These are phyloP conservation scores for Oxyscelio sp. DNA, from an alignment of 2,888 invertebrate genomes.

Conservation along the genomic window DNA sequence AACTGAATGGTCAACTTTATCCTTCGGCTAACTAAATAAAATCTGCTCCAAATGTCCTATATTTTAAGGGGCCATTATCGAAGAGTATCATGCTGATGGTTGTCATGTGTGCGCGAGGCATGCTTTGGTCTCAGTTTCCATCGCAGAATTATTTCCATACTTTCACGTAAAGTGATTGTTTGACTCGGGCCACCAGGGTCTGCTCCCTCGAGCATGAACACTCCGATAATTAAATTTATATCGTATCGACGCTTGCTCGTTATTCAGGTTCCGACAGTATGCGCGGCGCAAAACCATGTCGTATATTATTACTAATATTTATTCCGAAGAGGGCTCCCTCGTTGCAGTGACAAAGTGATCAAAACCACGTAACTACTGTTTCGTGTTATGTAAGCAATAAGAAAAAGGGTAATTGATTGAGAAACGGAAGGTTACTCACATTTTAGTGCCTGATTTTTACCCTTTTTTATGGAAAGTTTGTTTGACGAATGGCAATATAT, in stretches of 20 bases:
- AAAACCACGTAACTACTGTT: constrained; percentile 55
- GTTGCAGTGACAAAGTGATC: constrained; percentile 60
- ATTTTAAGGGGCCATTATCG: constrained; percentile 67
- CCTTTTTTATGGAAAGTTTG: background rate
- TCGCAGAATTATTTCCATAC: constrained; percentile 87
- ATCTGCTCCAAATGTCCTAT: constrained; percentile 49
- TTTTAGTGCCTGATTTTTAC: background rate
- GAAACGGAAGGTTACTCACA: constrained; percentile 3
- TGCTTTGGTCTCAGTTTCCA: constrained; percentile 76
- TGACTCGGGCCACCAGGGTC: constrained; percentile 83
- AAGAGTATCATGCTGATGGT: constrained; percentile 27
- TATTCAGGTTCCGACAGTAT: constrained; percentile 71
- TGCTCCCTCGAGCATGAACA: constrained; percentile 86
- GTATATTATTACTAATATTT: constrained; percentile 68
- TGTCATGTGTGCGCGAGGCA: constrained; percentile 50
- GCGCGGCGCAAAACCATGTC: constrained; percentile 57
- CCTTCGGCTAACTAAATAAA: constrained; percentile 18
- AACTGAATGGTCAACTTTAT: background rate
- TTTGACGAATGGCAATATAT: too few relatives aligned
- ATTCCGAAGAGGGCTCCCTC: constrained; percentile 55
- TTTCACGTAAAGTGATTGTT: constrained; percentile 88
- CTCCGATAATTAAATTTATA: constrained; percentile 87
- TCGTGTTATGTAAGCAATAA: constrained; percentile 31
- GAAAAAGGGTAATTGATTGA: constrained; percentile 9
- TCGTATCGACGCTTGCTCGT: constrained; percentile 81